Conservation (phyloP, 37 sponge, comb jelly and placozoan species). For the Petrosia ficiformis region DNA sequence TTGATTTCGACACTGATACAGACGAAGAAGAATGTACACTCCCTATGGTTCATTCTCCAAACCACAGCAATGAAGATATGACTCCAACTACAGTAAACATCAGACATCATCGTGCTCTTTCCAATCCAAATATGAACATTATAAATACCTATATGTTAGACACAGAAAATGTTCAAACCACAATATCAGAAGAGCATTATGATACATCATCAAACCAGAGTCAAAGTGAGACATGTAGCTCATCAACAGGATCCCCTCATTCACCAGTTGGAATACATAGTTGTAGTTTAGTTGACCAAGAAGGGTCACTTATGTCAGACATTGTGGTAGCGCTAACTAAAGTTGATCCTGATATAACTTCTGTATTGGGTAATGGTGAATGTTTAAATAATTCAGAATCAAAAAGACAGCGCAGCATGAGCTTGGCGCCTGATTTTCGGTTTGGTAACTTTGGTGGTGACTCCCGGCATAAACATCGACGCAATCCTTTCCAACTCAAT, state of each 20-base stretch:
- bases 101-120: neutral
- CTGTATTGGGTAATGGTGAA: neutral
- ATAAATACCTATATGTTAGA: no score
- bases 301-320: neutral
- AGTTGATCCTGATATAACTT: neutral
- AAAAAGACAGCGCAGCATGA: neutral
- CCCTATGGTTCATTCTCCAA: neutral
- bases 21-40: neutral
- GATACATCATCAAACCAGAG: no score
- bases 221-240: no score
- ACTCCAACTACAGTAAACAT: neutral
- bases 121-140: neutral
- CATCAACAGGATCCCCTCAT: neutral
- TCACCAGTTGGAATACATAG: neutral
- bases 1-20: neutral
- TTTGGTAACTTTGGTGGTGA: no score
- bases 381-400: neutral
- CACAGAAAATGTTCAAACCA: no score
- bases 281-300: neutral
- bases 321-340: neutral
- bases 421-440: neutral
- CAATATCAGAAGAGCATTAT: no score
- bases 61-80: neutral
- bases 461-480: no score
- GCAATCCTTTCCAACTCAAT: neutral